These are phyloP conservation scores for Phrynocephalus vlangalii DNA, from an alignment of 2,797 vertebrate genomes.

Conservation along the genomic window DNA sequence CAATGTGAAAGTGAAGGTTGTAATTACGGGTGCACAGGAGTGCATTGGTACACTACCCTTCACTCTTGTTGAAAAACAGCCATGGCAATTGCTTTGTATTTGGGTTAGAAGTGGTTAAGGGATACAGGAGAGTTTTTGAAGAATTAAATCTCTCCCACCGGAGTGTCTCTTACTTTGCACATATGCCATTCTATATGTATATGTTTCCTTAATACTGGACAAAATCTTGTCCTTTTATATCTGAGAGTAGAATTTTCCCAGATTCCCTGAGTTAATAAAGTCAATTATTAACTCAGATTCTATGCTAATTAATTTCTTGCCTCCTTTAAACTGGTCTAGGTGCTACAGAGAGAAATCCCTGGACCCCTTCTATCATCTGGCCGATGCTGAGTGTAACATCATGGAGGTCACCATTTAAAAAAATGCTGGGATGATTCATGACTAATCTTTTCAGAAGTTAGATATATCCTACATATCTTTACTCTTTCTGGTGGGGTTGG, in stretches of 20 bases:
- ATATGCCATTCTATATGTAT: neutral
- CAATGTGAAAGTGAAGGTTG: neutral
- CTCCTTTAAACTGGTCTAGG: neutral
- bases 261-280: neutral
- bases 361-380: neutral
- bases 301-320: neutral
- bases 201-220: neutral
- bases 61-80: too few relatives aligned
- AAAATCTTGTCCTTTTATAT: neutral
- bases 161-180: neutral
- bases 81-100: too few relatives aligned
- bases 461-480: neutral
- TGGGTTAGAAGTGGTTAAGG: too few relatives aligned
- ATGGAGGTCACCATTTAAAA: too few relatives aligned
- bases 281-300: neutral
- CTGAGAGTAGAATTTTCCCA: neutral
- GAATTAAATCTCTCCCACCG: neutral
- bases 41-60: too few relatives aligned
- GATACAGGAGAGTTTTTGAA: too few relatives aligned
- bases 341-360: neutral
- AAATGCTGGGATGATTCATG: too few relatives aligned
- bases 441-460: neutral
- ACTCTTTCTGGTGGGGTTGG: neutral
- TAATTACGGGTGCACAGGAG: neutral
- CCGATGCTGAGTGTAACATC: neutral